These are phyloP conservation scores for Cygnus buccinator DNA, from an alignment of 2,113 vertebrate species.

Conservation along the genomic window DNA sequence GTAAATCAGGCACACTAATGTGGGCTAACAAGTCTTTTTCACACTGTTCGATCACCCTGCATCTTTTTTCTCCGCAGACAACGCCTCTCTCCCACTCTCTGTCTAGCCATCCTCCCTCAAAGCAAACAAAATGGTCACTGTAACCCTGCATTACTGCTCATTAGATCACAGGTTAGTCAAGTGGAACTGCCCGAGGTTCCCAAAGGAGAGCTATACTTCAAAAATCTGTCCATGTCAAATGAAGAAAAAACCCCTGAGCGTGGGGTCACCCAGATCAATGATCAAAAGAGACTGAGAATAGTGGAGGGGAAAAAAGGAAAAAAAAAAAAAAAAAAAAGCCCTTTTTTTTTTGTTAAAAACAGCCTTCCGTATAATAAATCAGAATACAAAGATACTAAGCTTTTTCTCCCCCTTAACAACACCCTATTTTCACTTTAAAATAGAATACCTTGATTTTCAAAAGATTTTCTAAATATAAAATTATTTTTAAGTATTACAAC, in stretches of 20 bases:
- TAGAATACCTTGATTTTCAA: slow-evolving; percentile 41
- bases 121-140: slow-evolving; percentile 82
- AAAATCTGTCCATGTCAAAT: slow-evolving; percentile 90
- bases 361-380: slow-evolving; percentile 74
- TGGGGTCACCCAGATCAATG: slow-evolving; percentile 92
- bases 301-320: slow-evolving; percentile 42
- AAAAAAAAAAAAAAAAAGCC: neutral
- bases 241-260: slow-evolving; percentile 84
- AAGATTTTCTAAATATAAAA: neutral
- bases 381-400: slow-evolving; percentile 66
- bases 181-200: slow-evolving; percentile 82
- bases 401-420: slow-evolving; percentile 14
- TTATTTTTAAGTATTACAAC: neutral
- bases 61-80: slow-evolving; percentile 74
- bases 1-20: slow-evolving; percentile 84
- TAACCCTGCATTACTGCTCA: slow-evolving; percentile 81
- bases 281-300: slow-evolving; percentile 88
- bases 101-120: slow-evolving; percentile 78
- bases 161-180: slow-evolving; percentile 86
- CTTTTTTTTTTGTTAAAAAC: slow-evolving; percentile 69
- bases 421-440: slow-evolving; percentile 30
- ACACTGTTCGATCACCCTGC: slow-evolving; percentile 75
- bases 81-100: slow-evolving; percentile 73
- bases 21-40: slow-evolving; percentile 81
- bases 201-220: slow-evolving; percentile 86